phyloP scores from a whole-genome alignment of 2,113 vertebrate species.

The Tragelaphus buxtoni region DNA sequence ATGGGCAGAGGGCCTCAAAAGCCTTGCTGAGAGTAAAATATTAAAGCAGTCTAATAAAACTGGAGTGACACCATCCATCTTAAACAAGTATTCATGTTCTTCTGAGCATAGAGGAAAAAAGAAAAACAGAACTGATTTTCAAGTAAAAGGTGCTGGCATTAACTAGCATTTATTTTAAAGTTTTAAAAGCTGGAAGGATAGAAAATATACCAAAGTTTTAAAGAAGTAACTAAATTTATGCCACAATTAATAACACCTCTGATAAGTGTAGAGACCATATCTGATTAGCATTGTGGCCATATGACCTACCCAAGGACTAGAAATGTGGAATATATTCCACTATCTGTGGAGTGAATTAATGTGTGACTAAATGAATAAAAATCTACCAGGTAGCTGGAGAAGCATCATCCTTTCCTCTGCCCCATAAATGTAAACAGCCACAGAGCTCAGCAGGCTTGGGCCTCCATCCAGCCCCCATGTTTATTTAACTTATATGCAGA shows the following conservation, averaged over 20 bases:
- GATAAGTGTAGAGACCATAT: not conserved
- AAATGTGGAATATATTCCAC: not conserved
- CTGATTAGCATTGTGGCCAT: not conserved
- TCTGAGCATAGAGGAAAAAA: not conserved
- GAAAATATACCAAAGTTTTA: not conserved
- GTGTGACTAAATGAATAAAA: not conserved
- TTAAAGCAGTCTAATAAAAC: not conserved
- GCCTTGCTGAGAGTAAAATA: not conserved
- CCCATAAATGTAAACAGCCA: not conserved
- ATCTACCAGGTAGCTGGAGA: not conserved
- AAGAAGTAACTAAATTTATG: not conserved
- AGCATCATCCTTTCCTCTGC: not conserved
- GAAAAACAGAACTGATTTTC: not conserved
- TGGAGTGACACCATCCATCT: not conserved
- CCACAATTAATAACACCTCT: not conserved
- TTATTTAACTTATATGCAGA: too few species aligned
- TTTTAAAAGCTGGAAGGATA: not conserved
- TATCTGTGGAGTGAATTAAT: not conserved
- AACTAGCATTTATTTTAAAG: not conserved
- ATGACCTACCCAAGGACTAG: not conserved
- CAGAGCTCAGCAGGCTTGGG: not conserved
- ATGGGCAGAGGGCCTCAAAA: not conserved
- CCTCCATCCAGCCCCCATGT: not conserved
- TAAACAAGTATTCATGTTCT: not conserved
- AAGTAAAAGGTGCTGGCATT: not conserved